Percentiles rank a stretch among this genome's conserved stretches.
Evolutionary conservation across 1,140 invertebrate genomes (phyloP).

Genomic region (Saxidomus purpurata): DNA sequence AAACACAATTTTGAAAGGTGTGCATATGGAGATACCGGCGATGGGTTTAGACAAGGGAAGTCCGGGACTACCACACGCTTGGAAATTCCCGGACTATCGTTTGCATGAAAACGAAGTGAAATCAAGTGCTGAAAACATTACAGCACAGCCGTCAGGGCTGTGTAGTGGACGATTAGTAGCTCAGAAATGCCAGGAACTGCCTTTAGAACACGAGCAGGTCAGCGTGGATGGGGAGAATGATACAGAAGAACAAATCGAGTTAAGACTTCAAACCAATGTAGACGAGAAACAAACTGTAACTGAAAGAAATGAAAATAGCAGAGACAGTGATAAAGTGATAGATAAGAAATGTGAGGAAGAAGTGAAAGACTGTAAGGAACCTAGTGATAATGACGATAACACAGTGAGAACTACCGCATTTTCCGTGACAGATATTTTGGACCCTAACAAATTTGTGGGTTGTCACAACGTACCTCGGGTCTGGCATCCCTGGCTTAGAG

Average conservation of each 20-base stretch:
- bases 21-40: not conserved
- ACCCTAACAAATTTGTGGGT: constrained; percentile 60
- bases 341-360: not conserved
- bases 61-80: not conserved
- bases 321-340: not conserved
- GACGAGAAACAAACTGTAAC: not conserved
- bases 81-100: not conserved
- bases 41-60: not conserved
- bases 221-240: not conserved
- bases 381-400: not conserved
- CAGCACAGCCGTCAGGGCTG: not conserved
- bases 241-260: not conserved
- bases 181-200: not conserved
- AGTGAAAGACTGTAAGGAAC: not conserved
- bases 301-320: not conserved
- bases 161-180: not conserved
- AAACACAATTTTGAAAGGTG: too few relatives aligned
- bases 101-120: not conserved
- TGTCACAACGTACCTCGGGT: not conserved
- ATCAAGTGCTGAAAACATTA: too few relatives aligned
- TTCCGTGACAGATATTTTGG: constrained; percentile 61
- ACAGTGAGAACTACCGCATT: constrained; percentile 51
- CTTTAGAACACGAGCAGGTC: not conserved
- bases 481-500: constrained; percentile 55
- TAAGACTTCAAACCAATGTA: not conserved